Evolutionary conservation across 2,888 invertebrate species (phyloP), one percentile per base, ranked within the genome.

Genomic region (Stenoptilia bipunctidactyla): DNA sequence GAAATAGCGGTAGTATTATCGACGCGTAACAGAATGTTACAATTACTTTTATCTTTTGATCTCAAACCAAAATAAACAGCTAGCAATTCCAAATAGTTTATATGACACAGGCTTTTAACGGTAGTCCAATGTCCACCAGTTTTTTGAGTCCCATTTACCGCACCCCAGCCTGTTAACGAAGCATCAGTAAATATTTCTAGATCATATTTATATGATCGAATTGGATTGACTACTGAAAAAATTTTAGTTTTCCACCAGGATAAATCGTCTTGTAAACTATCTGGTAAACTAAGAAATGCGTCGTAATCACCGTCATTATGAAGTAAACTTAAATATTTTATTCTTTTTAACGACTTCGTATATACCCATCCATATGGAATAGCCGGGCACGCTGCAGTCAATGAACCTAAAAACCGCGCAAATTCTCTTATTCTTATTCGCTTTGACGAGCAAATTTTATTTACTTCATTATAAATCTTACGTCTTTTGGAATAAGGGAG

Each of bases 1-100:
- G 44, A 39, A 15, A 46, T 42, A 0, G 46, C 40, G 3, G 46
- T 45, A 1, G 14, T 13, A 9, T 45, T 45, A 15, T 45, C 45
- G 1, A 41, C 27, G 0, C 45, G 27, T 4, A 34, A n/a, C n/a
- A n/a, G n/a, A n/a, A n/a, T n/a, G n/a, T n/a, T n/a, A n/a, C n/a
- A n/a, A n/a, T n/a, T n/a, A n/a, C n/a, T n/a, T n/a, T n/a, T n/a
- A n/a, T n/a, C n/a, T n/a, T n/a, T n/a, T n/a, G n/a, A n/a, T n/a
- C n/a, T n/a, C n/a, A n/a, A n/a, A n/a, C n/a, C n/a, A n/a, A n/a
- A n/a, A n/a, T n/a, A n/a, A n/a, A n/a, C n/a, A n/a, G n/a, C n/a
- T n/a, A n/a, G n/a, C n/a, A n/a, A n/a, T n/a, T n/a, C n/a, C n/a
- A n/a, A n/a, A n/a, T n/a, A n/a, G n/a, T n/a, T n/a, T n/a, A n/a